Conservation (phyloP, 2,888 invertebrate species). For the Cerceris rybyensis region DNA sequence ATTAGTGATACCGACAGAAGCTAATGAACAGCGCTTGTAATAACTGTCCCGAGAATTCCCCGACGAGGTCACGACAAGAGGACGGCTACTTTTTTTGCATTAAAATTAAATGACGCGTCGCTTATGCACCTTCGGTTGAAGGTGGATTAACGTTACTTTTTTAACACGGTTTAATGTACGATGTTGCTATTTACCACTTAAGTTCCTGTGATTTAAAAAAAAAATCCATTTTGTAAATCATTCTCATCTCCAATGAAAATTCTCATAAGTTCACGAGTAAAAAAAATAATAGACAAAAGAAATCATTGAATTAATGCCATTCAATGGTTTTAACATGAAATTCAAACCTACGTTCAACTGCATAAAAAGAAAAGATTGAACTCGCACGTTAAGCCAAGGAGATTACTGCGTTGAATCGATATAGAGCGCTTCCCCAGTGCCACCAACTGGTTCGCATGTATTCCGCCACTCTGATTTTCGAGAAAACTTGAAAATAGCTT, state of each 20-base stretch:
- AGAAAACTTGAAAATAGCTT: slow-evolving; percentile 21
- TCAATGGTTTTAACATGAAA: neutral
- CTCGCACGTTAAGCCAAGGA: slow-evolving; percentile 50
- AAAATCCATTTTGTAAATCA: neutral
- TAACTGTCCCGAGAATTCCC: slow-evolving; percentile 60
- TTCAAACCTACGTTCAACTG: neutral
- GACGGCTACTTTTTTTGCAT: slow-evolving; percentile 58
- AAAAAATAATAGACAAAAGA: neutral
- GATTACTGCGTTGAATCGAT: slow-evolving; percentile 62
- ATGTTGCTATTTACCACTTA: neutral
- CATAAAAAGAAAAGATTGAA: slow-evolving; percentile 40
- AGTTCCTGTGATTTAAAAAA: neutral
- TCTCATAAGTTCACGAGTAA: neutral
- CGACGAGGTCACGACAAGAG: slow-evolving; percentile 62
- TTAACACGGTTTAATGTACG: slow-evolving; percentile 4
- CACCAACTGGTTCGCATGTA: slow-evolving; percentile 39
- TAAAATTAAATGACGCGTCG: slow-evolving; percentile 52
- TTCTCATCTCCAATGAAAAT: neutral
- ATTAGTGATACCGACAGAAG: slow-evolving; percentile 44
- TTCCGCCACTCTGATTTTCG: slow-evolving; percentile 34
- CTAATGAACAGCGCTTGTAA: slow-evolving; percentile 55
- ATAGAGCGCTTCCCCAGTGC: slow-evolving; percentile 48
- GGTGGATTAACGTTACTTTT: slow-evolving; percentile 20
- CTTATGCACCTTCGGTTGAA: slow-evolving; percentile 14
- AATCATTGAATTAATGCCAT: neutral